These are phyloP conservation scores for Theocolax elegans DNA, from an alignment of 1,140 invertebrate species.

Conservation along the genomic window DNA sequence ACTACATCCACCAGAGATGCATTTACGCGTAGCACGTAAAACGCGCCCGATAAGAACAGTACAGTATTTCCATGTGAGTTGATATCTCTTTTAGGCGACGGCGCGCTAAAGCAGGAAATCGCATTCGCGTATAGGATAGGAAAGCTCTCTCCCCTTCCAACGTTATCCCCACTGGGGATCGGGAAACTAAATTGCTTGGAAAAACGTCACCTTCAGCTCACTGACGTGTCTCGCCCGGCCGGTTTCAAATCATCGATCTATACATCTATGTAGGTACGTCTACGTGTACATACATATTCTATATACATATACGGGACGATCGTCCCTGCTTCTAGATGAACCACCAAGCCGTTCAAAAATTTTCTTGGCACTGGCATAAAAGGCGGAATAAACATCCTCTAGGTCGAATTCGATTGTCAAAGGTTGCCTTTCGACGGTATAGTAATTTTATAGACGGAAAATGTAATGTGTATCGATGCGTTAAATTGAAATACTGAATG, in stretches of 20 bases:
- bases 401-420: no score
- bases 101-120: neutral
- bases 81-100: constrained; percentile 2
- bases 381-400: no score
- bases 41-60: neutral
- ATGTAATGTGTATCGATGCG: no score
- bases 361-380: no score
- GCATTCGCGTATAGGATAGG: neutral
- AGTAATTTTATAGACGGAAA: no score
- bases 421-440: no score
- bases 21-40: no score
- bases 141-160: neutral
- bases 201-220: constrained; percentile 17
- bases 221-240: neutral
- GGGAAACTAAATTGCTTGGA: constrained; percentile 22
- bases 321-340: no score
- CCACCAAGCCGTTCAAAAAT: no score
- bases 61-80: neutral
- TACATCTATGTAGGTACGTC: neutral
- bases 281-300: neutral
- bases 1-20: no score
- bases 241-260: neutral
- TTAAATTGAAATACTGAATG: no score
- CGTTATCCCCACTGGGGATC: neutral
- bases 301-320: no score